These are phyloP conservation scores for Hoplodrina blanda DNA, from an alignment of 2,888 invertebrate species.

Conservation along the genomic window DNA sequence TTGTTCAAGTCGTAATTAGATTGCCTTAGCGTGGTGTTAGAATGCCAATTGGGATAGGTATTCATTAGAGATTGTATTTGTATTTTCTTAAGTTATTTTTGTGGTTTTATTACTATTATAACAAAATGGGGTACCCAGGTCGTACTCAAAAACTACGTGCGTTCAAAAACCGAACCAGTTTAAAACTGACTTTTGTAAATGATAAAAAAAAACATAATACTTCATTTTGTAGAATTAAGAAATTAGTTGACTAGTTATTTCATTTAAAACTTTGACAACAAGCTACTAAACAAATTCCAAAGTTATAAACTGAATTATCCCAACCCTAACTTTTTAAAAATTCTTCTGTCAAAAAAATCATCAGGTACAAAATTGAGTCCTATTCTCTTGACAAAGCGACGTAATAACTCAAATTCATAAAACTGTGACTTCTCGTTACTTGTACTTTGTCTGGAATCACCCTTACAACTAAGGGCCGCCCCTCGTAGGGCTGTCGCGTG, in stretches of 20 bases:
- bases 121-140: neutral
- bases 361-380: constrained; percentile 44
- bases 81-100: neutral
- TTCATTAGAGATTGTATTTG: neutral
- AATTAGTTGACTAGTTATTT: too few species aligned
- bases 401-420: constrained; percentile 59
- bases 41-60: neutral
- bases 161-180: neutral
- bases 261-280: neutral
- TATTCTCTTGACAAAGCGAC: constrained; percentile 35
- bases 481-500: constrained; percentile 79
- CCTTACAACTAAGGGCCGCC: constrained; percentile 54
- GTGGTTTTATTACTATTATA: constrained; percentile 3
- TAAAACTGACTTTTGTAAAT: neutral
- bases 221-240: too few species aligned
- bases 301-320: constrained; percentile 9
- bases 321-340: constrained; percentile 21
- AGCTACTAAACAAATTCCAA: neutral
- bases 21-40: constrained; percentile 10
- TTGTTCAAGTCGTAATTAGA: constrained; percentile 24
- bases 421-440: constrained; percentile 51
- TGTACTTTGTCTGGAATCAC: constrained; percentile 50
- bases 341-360: constrained; percentile 33
- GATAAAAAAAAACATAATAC: neutral
- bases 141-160: neutral